Evolutionary conservation across 2,797 vertebrate genomes (phyloP), one percentile per base, ranked within the genome.

Genomic region (Coregonus ussuriensis): DNA sequence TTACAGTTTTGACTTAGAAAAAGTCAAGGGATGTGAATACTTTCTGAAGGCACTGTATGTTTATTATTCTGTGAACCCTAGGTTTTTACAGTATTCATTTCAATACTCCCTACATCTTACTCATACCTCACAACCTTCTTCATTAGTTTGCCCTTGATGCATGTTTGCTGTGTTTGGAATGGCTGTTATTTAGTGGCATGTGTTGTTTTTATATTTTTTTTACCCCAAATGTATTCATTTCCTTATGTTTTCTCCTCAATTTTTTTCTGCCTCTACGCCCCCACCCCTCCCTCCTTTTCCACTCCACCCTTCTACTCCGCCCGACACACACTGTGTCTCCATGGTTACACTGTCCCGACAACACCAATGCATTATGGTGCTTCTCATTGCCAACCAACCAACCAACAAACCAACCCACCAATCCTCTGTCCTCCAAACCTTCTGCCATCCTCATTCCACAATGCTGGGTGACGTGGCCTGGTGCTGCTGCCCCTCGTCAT

Each of bases 281-380:
- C 91, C 86, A 90, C 86, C 91, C 86, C 87, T 70, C 15, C 21
- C 87, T 93, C 90, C 93, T 90, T 88, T 75, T 73, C 86, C 72
- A 79, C 78, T 81, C 84, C 77, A 76, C 90, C 93, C 82, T 89
- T 25, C n/a, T 18, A 41, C 71, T 14, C 15, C 29, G 4, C 15
- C 52, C 18, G n/a, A 76, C 78, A 82, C 75, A 79, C 70, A 80
- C 83, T 84, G 63, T 88, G 93, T 95, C 94, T 90, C 92, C 94
- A 92, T 94, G 94, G 93, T 95, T 93, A 92, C 63, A 80, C 93
- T 95, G 91, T 91, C 94, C 94, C 92, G 88, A 93, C 96, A 95
- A 93, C 96, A 95, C 95, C 95, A 92, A 93, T 94, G 93, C 95
- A 95, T 96, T 94, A 86, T 89, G 95, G 93, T 95, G 92, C 93